Evolutionary conservation across 2,113 vertebrate genomes (phyloP), one percentile per base, ranked within the genome.

Genomic region (Sterna hirundo): DNA sequence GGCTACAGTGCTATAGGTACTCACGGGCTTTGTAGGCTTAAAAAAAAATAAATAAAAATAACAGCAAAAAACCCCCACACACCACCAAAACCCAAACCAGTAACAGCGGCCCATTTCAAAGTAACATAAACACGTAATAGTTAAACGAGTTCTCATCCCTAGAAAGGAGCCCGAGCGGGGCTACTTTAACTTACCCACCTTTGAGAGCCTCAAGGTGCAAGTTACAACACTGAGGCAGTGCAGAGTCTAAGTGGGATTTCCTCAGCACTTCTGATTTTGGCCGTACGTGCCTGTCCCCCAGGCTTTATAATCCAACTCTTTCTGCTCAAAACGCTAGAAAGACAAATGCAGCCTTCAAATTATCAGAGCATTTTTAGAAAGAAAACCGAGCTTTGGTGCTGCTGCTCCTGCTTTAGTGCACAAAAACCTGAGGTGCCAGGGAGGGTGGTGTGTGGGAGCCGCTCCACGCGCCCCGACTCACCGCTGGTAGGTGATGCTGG

Each of bases 401-500:
- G 38, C 42, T 42, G 13, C 64, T 60, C 38, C 52, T 54, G 25
- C 23, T 83, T 1, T 1, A 36, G 36, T 8, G 22, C 40, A 44
- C 57, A 34, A 55, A 38, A 89, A 27, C 12, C 42, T 13, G 15
- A 51, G 78, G 32, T 26, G 42, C 46, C 58, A 8, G 40, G 0
- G 2, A 75, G 44, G 34, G 69, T 12, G 58, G 8, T 0, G 1
- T 26, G 49, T 10, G 13, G 19, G 72, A 49, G 66, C 58, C n/a
- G 34, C 51, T 51, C 58, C 32, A 27, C 2, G 18, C 25, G 36
- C 30, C 66, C n/a, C 6, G 6, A 4, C 5, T 6, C 6, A 3
- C 52, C 74, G 77, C 95, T 97, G 96, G 97, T 90, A 91, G 94
- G 80, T 98, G 97, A 92, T 97, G 97, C 81, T 77, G 82, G 49